Base-by-base conservation (phyloP, 2,113 vertebrate genomes). In the Uria lomvia region DNA sequence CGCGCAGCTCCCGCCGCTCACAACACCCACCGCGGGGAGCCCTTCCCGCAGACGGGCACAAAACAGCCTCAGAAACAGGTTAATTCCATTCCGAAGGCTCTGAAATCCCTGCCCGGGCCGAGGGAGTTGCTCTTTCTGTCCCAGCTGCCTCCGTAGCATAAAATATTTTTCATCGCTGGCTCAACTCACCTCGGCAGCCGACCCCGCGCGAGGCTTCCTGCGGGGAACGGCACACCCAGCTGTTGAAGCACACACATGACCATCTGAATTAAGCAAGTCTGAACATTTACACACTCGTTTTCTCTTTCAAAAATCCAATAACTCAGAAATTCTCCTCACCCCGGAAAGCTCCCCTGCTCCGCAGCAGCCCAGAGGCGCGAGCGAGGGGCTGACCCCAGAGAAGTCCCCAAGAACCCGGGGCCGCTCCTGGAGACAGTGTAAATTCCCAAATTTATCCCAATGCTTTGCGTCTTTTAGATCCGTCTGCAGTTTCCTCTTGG, bases 231-330 rank as follows among this genome's bases (percentile, higher is more conserved):
- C 32, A 2, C 55, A 15, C 47, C 20, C 13, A 0, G 24, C 1
- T 6, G 18, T 3, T 15, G 21, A 7, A 40, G 40, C 38, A 3
- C 12, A 8, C 8, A 2, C 4, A 9, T 0, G 17, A 32, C 43
- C 7, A 2, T 2, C 17, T 17, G 12, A 2, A 56, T 7, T 6
- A 6, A n/a, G 42, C 80, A 42, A 15, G 42, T 29, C 50, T 15
- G 27, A n/a, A 26, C 43, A 2, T 4, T 17, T 3, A 36, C 66
- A 40, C 1, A 1, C 52, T 29, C 29, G 0, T 22, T 38, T 29
- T 15, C 49, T 19, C 58, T 36, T 63, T 9, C 32, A 14, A 53
- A 71, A 24, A 9, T 6, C 38, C 47, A 34, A 3, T 42, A 11
- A 1, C 42, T 32, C 62, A 3, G 4, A 26, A 32, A 16, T 29